These are phyloP conservation scores for Zosterops lateralis DNA, from an alignment of 2,113 vertebrate species.

Conservation along the genomic window DNA sequence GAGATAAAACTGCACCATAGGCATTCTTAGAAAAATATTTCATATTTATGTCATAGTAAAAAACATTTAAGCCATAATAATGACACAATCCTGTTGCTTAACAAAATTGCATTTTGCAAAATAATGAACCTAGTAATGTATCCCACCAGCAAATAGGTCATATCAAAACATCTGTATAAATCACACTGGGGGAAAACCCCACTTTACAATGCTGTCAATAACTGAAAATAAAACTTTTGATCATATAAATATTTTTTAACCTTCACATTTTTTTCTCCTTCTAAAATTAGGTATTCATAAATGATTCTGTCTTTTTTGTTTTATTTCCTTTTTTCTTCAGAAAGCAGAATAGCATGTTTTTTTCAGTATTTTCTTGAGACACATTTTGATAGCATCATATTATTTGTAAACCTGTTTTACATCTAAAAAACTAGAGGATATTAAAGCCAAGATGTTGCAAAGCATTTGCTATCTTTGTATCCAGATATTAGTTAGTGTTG, in stretches of 20 bases:
- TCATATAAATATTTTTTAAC: neutral
- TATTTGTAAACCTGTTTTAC: neutral
- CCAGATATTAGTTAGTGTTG: neutral
- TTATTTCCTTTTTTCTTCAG: neutral
- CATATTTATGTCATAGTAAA: neutral
- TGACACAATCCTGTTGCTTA: neutral
- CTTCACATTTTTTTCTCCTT: neutral
- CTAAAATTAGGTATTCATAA: neutral
- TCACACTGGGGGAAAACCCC: neutral
- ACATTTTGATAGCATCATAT: neutral
- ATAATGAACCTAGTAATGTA: neutral
- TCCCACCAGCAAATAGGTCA: neutral
- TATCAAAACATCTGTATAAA: neutral
- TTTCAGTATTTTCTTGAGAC: neutral
- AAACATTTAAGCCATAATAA: neutral
- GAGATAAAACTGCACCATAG: neutral
- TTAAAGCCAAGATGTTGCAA: neutral
- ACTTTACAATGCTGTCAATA: neutral
- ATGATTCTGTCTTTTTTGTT: neutral
- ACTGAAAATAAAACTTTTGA: neutral
- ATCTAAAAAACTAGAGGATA: neutral
- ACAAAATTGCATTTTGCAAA: neutral
- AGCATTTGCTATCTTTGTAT: neutral
- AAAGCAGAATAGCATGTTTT: neutral
- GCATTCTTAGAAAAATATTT: neutral